Evolutionary conservation across 1,140 invertebrate species (phyloP).

Genomic region (Parasteatoda tepidariorum): DNA sequence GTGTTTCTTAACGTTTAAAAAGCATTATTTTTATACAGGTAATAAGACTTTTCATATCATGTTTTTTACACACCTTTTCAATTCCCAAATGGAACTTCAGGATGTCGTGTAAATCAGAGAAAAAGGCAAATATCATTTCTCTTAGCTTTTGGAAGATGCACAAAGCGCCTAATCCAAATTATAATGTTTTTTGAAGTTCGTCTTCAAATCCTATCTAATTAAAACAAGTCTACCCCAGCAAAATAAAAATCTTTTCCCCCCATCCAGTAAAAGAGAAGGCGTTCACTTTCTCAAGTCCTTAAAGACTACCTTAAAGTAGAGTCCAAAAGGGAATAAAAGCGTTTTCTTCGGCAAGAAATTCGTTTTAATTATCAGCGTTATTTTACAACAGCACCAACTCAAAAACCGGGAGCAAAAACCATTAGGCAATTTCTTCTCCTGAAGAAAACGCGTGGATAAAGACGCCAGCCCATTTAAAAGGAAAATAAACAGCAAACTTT

Average conservation of each 20-base stretch:
- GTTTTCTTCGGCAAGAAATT: conserved; percentile 58
- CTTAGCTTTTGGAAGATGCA: conserved; percentile 4
- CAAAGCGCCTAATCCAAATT: conserved; percentile 48
- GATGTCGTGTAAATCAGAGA: conserved; percentile 46
- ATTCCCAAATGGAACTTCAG: not conserved
- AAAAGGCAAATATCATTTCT: conserved; percentile 36
- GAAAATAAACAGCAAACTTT: conserved; percentile 42
- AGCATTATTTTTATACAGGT: conserved; percentile 25
- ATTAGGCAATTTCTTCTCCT: conserved; percentile 55
- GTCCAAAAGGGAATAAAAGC: conserved; percentile 51
- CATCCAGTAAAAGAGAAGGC: conserved; percentile 14
- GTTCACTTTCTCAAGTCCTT: conserved; percentile 22
- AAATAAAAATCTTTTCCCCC: not conserved
- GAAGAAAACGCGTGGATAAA: conserved; percentile 21
- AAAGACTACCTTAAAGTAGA: conserved; percentile 43
- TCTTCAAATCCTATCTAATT: conserved; percentile 52
- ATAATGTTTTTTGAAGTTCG: conserved; percentile 41
- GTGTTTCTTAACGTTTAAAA: conserved; percentile 15
- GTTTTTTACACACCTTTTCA: not conserved
- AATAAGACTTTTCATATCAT: not conserved
- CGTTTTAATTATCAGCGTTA: conserved; percentile 61
- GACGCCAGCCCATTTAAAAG: conserved; percentile 47
- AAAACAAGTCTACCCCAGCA: conserved; percentile 50
- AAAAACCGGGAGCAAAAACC: conserved; percentile 58
- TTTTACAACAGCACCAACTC: conserved; percentile 30